A percentile compares a stretch with the other conserved stretches of the same genome.
Conservation (phyloP, 2,797 vertebrate genomes). For the Meriones psammophilus region DNA sequence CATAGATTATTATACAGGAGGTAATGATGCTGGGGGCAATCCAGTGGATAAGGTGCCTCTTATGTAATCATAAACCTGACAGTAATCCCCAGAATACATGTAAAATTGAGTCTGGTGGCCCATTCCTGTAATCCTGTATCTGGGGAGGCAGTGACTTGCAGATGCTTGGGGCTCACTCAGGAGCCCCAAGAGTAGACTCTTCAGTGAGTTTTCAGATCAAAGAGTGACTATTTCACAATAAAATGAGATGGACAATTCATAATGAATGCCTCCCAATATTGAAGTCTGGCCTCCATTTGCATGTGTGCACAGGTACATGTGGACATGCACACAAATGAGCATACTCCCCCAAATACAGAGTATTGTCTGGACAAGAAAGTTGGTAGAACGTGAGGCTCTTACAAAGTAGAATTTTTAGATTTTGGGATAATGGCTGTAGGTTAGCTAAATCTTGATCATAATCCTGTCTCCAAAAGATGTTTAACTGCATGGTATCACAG, state of each 20-base stretch:
- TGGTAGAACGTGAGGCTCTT: background rate
- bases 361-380: background rate
- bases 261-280: background rate
- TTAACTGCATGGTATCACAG: background rate
- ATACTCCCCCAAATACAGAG: too few relatives aligned
- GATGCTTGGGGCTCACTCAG: background rate
- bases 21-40: background rate
- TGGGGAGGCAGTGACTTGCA: background rate
- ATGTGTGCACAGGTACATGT: background rate
- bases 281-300: background rate
- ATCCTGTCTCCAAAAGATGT: background rate
- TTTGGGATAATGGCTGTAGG: background rate
- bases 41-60: background rate
- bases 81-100: too few relatives aligned
- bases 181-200: background rate
- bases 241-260: too few relatives aligned
- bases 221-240: background rate
- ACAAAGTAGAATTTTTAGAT: background rate
- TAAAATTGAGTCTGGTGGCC: background rate
- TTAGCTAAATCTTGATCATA: background rate
- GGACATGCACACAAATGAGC: background rate
- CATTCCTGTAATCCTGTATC: background rate
- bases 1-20: background rate
- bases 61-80: too few relatives aligned
- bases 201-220: background rate